Evolutionary conservation across 2,113 vertebrate genomes (phyloP).

Genomic region (Octodon degus): DNA sequence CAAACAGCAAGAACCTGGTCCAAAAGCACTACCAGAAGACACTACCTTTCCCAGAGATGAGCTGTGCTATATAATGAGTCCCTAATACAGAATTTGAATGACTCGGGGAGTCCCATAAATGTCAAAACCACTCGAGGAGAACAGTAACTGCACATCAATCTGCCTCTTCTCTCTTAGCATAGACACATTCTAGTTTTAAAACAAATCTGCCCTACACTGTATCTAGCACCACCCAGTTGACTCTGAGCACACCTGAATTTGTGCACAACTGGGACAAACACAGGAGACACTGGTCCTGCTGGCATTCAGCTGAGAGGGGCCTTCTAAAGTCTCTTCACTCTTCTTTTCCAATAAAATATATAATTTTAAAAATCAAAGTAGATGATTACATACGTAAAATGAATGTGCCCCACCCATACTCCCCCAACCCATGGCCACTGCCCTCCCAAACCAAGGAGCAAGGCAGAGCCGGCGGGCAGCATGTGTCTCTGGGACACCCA

Average conservation of each 20-base stretch:
- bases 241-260: neutral
- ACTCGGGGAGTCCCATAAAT: neutral
- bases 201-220: neutral
- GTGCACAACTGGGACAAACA: neutral
- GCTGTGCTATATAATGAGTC: neutral
- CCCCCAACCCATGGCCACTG: neutral
- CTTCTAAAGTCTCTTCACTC: conserved; percentile 7
- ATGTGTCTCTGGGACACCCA: neutral
- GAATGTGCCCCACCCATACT: neutral
- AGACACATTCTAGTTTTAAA: neutral
- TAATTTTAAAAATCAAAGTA: conserved; percentile 13
- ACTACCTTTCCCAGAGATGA: neutral
- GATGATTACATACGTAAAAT: neutral
- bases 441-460: neutral
- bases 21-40: neutral
- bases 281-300: neutral
- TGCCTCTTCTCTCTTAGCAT: neutral
- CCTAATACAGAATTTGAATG: neutral
- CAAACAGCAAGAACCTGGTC: neutral
- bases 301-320: neutral
- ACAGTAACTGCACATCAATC: neutral
- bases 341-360: neutral
- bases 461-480: neutral
- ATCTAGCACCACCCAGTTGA: neutral
- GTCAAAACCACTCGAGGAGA: neutral